These are phyloP conservation scores for Cabera pusaria DNA, from an alignment of 2,888 invertebrate species.

Conservation along the genomic window DNA sequence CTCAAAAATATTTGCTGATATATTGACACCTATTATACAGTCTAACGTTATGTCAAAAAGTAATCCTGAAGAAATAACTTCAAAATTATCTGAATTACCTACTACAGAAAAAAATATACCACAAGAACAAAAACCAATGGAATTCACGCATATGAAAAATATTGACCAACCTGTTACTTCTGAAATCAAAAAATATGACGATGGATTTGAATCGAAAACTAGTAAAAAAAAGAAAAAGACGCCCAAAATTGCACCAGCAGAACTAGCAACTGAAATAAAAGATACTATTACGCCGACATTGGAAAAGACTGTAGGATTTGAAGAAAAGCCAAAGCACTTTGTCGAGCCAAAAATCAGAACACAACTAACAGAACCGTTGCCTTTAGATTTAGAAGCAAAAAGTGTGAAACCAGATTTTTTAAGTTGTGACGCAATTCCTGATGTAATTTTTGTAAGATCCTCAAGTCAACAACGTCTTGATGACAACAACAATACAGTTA, in stretches of 20 bases:
- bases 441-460: slow-evolving; percentile 62
- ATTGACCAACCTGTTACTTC: slow-evolving; percentile 10
- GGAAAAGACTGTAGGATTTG: no score
- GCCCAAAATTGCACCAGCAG: slow-evolving; percentile 33
- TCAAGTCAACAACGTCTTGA: slow-evolving; percentile 56
- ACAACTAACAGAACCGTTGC: no score
- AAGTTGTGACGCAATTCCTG: slow-evolving; percentile 52
- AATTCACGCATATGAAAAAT: slow-evolving; percentile 5
- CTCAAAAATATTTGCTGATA: slow-evolving; percentile 4
- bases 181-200: slow-evolving; percentile 28
- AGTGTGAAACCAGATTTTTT: slow-evolving; percentile 42
- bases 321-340: no score
- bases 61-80: background rate
- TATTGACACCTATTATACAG: no score
- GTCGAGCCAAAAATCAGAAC: no score
- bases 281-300: no score
- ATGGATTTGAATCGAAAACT: slow-evolving; percentile 32
- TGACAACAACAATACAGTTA: slow-evolving; percentile 61
- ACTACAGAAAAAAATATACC: background rate
- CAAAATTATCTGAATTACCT: background rate
- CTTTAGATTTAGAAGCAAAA: slow-evolving; percentile 42
- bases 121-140: slow-evolving; percentile 1
- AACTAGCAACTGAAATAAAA: slow-evolving; percentile 1
- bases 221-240: slow-evolving; percentile 49
- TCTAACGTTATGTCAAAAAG: background rate